Evolutionary conservation across 2,113 vertebrate genomes (phyloP).

Genomic region (Paedocypris sp.): DNA sequence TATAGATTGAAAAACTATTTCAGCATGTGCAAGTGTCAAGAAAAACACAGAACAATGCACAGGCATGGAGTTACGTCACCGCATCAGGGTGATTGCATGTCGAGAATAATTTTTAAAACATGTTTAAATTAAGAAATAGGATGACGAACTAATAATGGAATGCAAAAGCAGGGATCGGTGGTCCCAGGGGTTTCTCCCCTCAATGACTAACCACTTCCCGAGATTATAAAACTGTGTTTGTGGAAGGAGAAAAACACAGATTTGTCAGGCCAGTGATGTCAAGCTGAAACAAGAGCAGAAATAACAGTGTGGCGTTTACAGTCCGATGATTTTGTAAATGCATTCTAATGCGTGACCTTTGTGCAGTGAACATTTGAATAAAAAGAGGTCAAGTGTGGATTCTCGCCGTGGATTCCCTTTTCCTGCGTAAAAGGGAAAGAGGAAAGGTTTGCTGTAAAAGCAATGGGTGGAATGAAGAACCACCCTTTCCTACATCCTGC

Average conservation of each 20-base stretch:
- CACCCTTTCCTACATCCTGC: conserved; percentile 70
- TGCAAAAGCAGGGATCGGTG: too few relatives aligned
- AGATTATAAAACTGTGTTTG: neutral
- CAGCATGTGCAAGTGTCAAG: too few relatives aligned
- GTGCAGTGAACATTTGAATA: neutral
- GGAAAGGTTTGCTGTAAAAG: conserved; percentile 43
- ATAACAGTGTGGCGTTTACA: neutral
- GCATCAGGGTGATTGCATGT: too few relatives aligned
- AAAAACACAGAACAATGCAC: too few relatives aligned
- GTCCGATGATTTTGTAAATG: neutral
- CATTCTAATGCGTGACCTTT: neutral
- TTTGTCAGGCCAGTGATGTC: neutral
- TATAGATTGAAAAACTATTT: too few relatives aligned
- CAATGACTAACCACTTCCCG: conserved; percentile 3
- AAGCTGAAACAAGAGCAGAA: neutral
- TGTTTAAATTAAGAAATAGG: too few relatives aligned
- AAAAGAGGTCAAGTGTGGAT: neutral
- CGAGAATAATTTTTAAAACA: too few relatives aligned
- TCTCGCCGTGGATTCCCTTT: conserved; percentile 2
- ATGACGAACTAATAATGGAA: too few relatives aligned
- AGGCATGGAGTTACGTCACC: too few relatives aligned
- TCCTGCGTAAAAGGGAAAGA: conserved; percentile 55
- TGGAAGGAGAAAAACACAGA: neutral
- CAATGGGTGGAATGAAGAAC: conserved; percentile 41
- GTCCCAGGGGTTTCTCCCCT: neutral